Evolutionary conservation across 2,888 invertebrate genomes (phyloP).

Genomic region (Apantesis nais): DNA sequence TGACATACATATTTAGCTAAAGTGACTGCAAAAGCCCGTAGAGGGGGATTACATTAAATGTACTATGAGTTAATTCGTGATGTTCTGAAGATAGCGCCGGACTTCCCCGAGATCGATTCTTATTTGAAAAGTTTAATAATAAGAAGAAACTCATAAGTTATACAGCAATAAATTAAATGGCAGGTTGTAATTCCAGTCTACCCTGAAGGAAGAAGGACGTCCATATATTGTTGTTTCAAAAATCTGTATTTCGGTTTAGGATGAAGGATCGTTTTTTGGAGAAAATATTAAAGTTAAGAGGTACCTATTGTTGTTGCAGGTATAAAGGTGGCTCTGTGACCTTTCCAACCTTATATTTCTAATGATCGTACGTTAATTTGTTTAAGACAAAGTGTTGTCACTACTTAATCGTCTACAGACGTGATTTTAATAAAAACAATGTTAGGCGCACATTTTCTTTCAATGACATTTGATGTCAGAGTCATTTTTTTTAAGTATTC

Average conservation of each 20-base stretch:
- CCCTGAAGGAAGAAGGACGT: neutral
- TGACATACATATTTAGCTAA: neutral
- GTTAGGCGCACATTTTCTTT: neutral
- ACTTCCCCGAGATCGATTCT: too few species aligned
- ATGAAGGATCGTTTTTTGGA: neutral
- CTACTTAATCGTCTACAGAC: neutral
- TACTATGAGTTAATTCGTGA: neutral
- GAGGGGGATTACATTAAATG: neutral
- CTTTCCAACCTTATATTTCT: neutral
- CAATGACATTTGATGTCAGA: neutral
- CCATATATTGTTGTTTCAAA: too few species aligned
- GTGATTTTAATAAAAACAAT: slow-evolving; percentile 5
- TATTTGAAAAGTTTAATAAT: too few species aligned
- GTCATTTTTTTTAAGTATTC: neutral
- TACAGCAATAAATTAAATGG: neutral
- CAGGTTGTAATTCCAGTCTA: neutral
- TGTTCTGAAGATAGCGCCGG: too few species aligned
- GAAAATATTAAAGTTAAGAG: neutral
- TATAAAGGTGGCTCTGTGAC: neutral
- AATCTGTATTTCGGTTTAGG: neutral
- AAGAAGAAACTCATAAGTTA: neutral
- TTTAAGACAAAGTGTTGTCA: neutral
- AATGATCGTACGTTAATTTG: neutral
- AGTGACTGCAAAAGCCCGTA: neutral
- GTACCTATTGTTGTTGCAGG: neutral